Percentiles rank a stretch among this genome's conserved stretches.
These are phyloP conservation scores for Epinotia ramella DNA, from an alignment of 2,888 invertebrate genomes.

Conservation along the genomic window DNA sequence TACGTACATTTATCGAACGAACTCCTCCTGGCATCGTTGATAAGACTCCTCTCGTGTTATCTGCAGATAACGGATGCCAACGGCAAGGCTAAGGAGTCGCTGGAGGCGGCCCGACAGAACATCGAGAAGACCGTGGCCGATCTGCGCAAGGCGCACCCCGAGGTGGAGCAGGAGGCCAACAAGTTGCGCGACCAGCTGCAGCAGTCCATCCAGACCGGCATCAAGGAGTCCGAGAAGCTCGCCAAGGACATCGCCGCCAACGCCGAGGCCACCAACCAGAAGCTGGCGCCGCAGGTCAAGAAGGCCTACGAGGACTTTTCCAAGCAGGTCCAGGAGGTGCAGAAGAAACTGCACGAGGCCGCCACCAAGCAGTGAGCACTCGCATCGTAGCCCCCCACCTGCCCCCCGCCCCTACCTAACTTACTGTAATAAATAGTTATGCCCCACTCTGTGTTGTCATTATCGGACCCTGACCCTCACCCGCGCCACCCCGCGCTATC, in stretches of 20 bases:
- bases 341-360: conserved; percentile 76
- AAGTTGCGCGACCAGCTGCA: conserved; percentile 67
- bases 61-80: conserved; percentile 70
- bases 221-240: conserved; percentile 72
- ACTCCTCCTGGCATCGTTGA: no score
- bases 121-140: conserved; percentile 67
- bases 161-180: conserved; percentile 71
- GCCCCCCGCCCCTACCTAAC: not conserved
- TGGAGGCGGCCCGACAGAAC: conserved; percentile 65
- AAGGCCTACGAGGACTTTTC: conserved; percentile 74
- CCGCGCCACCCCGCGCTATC: conserved; percentile 31
- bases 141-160: conserved; percentile 73
- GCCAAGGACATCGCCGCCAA: conserved; percentile 69
- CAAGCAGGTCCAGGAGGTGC: conserved; percentile 67
- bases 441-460: conserved; percentile 19
- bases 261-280: conserved; percentile 71
- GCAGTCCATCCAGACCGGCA: conserved; percentile 64
- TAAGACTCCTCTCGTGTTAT: not conserved
- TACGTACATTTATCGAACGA: no score
- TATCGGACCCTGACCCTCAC: conserved; percentile 9
- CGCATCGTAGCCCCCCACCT: not conserved
- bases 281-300: conserved; percentile 74
- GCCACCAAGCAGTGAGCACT: conserved; percentile 71
- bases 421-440: conserved; percentile 29
- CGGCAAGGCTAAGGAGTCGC: conserved; percentile 73